Conservation (phyloP, 2,888 invertebrate genomes). For the Xestia xanthographa region DNA sequence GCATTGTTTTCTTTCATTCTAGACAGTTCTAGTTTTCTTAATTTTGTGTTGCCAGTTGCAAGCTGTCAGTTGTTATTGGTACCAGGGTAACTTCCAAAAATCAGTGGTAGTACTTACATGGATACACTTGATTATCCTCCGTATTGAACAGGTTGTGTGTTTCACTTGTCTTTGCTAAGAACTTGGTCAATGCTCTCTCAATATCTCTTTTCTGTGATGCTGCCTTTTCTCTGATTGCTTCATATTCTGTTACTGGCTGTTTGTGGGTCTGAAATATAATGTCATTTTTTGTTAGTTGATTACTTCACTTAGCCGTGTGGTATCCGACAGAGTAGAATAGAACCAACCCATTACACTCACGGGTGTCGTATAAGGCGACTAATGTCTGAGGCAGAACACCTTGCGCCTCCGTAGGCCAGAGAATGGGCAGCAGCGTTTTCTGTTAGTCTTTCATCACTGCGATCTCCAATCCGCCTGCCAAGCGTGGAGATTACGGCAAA, state of each 20-base stretch:
- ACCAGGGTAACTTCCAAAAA: neutral
- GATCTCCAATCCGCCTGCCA: no score
- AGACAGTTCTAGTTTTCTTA: no score
- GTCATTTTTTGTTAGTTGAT: neutral
- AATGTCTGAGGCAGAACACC: no score
- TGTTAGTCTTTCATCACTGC: no score
- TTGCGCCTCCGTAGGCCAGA: no score
- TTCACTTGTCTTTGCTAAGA: slow-evolving; percentile 97
- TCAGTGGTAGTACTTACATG: slow-evolving; percentile 91
- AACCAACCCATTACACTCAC: no score
- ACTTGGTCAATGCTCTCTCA: slow-evolving; percentile 97
- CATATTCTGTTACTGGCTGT: slow-evolving; percentile 98
- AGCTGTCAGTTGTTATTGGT: neutral
- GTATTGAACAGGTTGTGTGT: slow-evolving; percentile 97
- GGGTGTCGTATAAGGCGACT: no score
- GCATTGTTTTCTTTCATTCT: neutral
- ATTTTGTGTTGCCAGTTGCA: neutral
- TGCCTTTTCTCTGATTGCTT: slow-evolving; percentile 98
- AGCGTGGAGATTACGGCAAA: no score
- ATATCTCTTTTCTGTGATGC: slow-evolving; percentile 98
- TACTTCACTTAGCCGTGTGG: no score
- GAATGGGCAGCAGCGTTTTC: no score
- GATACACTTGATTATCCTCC: slow-evolving; percentile 96
- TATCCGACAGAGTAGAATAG: no score
- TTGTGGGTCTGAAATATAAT: slow-evolving; percentile 94